Base-by-base conservation (phyloP, 2,113 vertebrate species). In the Thunnus maccoyii region DNA sequence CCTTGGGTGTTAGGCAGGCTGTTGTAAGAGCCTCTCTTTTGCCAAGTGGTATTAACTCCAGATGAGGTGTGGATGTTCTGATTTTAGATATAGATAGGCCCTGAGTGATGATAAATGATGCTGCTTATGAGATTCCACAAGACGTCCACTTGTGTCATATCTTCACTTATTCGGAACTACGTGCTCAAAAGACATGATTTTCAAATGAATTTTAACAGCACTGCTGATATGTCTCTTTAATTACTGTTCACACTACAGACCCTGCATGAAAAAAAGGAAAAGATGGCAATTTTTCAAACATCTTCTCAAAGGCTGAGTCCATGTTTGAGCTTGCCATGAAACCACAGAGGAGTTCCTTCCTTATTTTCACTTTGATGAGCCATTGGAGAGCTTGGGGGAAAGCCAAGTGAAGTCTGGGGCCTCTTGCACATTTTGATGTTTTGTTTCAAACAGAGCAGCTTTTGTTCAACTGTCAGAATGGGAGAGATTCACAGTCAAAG, bases 321-420 rank as follows among this genome's bases (percentile, higher is more conserved):
- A 46, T 85, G 82, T 89, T 91, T 27, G 63, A 89, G 78, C 87
- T 88, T 88, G 85, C 73, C 81, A 80, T 89, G 47, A 87, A 90
- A 88, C 80, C 84, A 60, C 90, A 86, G 62, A 3, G n/a, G 67
- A 88, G 82, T 85, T 88, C 83, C 74, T 84, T 86, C 80, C 80
- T 90, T 87, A 65, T 88, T 89, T 81, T 88, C 62, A 78, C 88
- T 91, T 88, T 88, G 86, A 92, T 89, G 88, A 90, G 77, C 74
- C 83, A 66, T 89, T 76, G 86, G 87, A 83, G 85, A 77, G 67
- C 58, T 88, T 86, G 88, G 76, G 82, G 73, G 61, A 60, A 57
- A 76, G 87, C 85, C 89, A 88, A 86, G 75, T 27, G 46, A 76
- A 81, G 71, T 77, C 89, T 78, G 61, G 79, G 85, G 85, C 89